Evolutionary conservation across 2,113 vertebrate genomes (phyloP).

Genomic region (Hassar affinis): DNA sequence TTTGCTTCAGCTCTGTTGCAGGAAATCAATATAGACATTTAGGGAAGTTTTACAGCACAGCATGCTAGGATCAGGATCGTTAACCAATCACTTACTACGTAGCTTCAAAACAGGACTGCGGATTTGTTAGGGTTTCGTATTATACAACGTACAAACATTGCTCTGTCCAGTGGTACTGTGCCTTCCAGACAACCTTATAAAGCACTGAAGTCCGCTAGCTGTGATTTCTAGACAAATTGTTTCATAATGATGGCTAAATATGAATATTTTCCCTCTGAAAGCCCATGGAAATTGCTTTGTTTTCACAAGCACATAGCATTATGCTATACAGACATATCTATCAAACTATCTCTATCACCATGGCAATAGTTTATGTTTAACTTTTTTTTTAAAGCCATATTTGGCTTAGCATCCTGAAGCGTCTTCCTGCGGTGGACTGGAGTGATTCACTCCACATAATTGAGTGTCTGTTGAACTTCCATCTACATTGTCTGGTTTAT

Average conservation of each 20-base stretch:
- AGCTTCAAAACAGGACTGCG: too few relatives aligned
- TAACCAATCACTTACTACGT: neutral
- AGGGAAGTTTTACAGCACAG: conserved; percentile 15
- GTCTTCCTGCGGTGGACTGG: neutral
- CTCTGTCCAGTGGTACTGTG: neutral
- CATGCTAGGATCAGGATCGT: neutral
- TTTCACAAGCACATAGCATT: neutral
- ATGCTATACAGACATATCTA: neutral
- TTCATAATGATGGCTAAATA: conserved; percentile 18
- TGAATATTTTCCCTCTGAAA: conserved; percentile 2
- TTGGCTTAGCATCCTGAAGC: neutral
- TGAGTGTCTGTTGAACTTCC: neutral
- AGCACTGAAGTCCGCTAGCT: neutral
- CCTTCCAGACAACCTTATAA: neutral
- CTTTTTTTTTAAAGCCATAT: neutral
- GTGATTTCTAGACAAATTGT: conserved; percentile 2
- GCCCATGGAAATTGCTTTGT: neutral
- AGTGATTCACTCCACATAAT: conserved; percentile 9
- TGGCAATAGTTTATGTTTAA: conserved; percentile 3
- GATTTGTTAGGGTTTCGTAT: neutral
- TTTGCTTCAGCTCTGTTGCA: neutral
- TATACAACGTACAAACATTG: neutral
- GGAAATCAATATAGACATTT: conserved; percentile 6
- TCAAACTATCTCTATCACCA: neutral
- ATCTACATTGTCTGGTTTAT: neutral